These are phyloP conservation scores for Manacus vitellinus DNA, from an alignment of 2,113 vertebrate species.

Conservation along the genomic window DNA sequence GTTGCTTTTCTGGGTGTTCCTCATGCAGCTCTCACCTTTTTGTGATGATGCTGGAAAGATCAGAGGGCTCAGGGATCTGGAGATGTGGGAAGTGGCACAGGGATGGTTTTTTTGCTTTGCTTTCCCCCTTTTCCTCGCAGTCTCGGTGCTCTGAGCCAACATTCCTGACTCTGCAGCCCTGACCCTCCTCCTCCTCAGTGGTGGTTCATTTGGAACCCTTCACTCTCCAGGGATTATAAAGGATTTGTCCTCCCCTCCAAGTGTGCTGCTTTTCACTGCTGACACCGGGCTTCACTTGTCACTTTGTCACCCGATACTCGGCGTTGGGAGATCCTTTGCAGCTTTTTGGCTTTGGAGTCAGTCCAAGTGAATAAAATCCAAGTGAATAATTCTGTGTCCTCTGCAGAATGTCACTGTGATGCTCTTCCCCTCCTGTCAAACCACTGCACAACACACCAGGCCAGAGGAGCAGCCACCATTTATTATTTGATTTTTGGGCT, in stretches of 20 bases:
- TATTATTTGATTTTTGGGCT: neutral
- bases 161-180: rapidly evolving
- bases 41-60: neutral
- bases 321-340: neutral
- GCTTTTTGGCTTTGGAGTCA: neutral
- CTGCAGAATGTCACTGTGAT: neutral
- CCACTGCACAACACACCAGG: rapidly evolving
- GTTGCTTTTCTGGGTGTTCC: neutral
- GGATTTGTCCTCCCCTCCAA: neutral
- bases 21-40: neutral
- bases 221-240: rapidly evolving
- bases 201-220: neutral
- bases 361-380: neutral
- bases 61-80: neutral
- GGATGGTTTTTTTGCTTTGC: neutral
- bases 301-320: neutral
- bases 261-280: neutral
- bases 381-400: neutral
- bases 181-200: neutral
- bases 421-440: neutral
- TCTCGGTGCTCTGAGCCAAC: neutral
- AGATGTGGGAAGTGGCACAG: neutral
- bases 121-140: neutral
- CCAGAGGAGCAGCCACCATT: neutral
- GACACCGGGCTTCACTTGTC: neutral